Percentiles rank a stretch among this genome's conserved stretches.
Evolutionary conservation across 2,113 vertebrate genomes (phyloP).

Genomic region (Notarius quadriscutis): DNA sequence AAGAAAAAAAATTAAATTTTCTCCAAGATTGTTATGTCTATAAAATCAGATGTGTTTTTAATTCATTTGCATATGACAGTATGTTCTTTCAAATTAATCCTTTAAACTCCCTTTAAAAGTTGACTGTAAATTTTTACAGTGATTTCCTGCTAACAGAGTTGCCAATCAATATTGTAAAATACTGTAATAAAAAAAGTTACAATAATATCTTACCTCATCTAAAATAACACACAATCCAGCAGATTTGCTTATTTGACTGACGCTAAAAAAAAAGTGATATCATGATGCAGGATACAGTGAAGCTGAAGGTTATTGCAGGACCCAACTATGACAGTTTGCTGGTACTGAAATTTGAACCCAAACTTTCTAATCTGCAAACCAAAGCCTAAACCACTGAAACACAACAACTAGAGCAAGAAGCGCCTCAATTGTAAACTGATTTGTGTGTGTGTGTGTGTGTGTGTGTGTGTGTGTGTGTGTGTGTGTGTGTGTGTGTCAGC

Average conservation of each 20-base stretch:
- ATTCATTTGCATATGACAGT: neutral
- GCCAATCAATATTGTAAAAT: neutral
- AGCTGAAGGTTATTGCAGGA: neutral
- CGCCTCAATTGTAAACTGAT: neutral
- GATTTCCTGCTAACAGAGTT: neutral
- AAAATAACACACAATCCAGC: neutral
- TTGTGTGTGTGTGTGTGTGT: neutral
- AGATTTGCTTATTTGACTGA: neutral
- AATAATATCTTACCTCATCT: neutral
- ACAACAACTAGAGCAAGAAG: no score
- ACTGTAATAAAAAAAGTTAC: neutral
- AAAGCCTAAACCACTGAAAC: neutral
- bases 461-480: no score
- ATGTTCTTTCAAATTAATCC: neutral
- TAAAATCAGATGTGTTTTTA: neutral
- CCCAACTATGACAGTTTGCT: neutral
- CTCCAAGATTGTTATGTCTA: neutral
- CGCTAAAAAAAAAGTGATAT: neutral
- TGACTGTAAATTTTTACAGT: neutral
- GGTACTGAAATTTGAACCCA: neutral
- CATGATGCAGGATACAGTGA: neutral
- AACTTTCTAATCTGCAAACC: neutral
- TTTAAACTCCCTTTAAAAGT: neutral
- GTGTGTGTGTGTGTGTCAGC: neutral
- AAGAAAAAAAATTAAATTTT: neutral